Base-by-base conservation (phyloP, 2,797 vertebrate species). In the Periparus ater region DNA sequence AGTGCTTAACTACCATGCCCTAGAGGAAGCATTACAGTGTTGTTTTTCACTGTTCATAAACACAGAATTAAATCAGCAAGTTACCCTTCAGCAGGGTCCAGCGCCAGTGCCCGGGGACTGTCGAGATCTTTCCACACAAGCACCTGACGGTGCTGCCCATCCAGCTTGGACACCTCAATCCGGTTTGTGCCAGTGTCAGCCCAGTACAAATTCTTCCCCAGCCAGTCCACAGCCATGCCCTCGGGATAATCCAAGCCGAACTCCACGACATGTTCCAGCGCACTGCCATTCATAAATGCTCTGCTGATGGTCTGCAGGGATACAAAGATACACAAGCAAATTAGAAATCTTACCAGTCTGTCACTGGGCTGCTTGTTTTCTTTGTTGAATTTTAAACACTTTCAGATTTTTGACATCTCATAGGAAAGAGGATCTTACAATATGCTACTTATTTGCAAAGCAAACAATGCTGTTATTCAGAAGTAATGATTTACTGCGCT, bases 141-240 rank as follows among this genome's bases (percentile, higher is more conserved):
- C 72, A 99, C 99, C 92, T 99, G 99, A 13, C 99, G 98, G 97
- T 99, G 99, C 93, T 99, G 99, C 17, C 99, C 99, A 2, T 99
- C 99, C 97, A 99, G 97, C 87, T 99, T 99, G 54, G 99, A 99
- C 91, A 99, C 99, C 91, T 99, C 99, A 3, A 99, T 99, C 50
- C 99, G 98, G 93, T 99, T 99, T 26, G 99, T 99, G 30, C 99
- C 99, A 0, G 99, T 99, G 95, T 99, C 99, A 7, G 99, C 99
- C 99, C 99, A 99, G 92, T 99, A 99, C 89, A 99, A 96, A 96
- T 99, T 99, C 98, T 99, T 99, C 19, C 99, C 99, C 94, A 99
- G 97, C 99, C 99, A 99, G 96, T 99, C 99, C 65, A 99, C 99
- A 0, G 99, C 99, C 99, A 99, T 99, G 40, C 99, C 99, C 95